Base-by-base conservation (phyloP, 37 sponge, comb jelly and placozoan genomes). In the Spongilla lacustris region DNA sequence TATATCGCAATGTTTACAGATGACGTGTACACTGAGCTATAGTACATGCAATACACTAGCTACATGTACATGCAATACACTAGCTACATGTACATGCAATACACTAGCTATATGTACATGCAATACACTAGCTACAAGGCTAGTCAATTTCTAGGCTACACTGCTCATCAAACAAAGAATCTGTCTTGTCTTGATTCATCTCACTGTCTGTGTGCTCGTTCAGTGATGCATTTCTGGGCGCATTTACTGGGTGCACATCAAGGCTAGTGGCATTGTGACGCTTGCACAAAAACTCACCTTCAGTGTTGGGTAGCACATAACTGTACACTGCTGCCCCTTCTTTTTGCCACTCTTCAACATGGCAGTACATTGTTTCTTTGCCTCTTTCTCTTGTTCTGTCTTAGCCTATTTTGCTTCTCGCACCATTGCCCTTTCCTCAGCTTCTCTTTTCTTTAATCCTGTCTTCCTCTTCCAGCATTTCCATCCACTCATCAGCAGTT, bases 351-450 rank as follows among this genome's bases (percentile, higher is more conserved):
- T 58, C 58, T 58, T 58, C 14, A 58, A 58, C 58, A 58, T 17
- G 11, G 58, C 58, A 58, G 14, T 58, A 17, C 58, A 58, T 17
- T 58, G 58, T 58, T 58, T 58, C 58, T 58, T 58, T 58, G 58
- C 58, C 58, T 58, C 58, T 58, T 58, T 58, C 58, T 58, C 58
- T 58, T 58, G 58, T 58, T 58, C 58, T 58, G 4, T 58, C 58
- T 58, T 58, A 14, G 19, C 58, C 58, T 17, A 13, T 58, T 58
- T 58, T 58, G 58, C 58, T 58, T 58, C 11, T 58, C 58, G 58
- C 58, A 58, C 58, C 58, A 58, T 58, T 58, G 58, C 58, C 58
- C 58, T 58, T 58, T 58, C 58, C 58, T 58, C 58, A 58, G 58
- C 58, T 58, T 58, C 58, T 14, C 58, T 58, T 58, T 58, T 58